These are phyloP conservation scores for Mycalesis mineus DNA, from an alignment of 2,888 invertebrate genomes.

Conservation along the genomic window DNA sequence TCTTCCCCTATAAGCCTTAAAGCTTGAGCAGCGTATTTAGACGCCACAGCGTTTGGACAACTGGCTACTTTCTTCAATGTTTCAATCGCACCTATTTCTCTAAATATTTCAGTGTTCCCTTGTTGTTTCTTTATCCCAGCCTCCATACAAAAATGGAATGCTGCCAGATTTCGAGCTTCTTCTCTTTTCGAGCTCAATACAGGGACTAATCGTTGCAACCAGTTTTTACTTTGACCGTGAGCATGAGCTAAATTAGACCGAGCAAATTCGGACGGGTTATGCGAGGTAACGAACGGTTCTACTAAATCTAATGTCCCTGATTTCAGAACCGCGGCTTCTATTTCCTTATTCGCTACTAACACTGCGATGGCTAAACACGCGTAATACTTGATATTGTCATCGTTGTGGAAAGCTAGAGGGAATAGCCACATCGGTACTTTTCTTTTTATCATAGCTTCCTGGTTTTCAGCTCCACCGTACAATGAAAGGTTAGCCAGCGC, in stretches of 20 bases:
- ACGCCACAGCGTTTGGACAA: constrained; percentile 98
- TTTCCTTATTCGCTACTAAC: constrained; percentile 97
- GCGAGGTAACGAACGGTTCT: constrained; percentile 96
- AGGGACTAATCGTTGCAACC: constrained; percentile 95
- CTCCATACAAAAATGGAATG: constrained; percentile 99
- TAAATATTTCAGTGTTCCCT: constrained; percentile 92
- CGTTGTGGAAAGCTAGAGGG: constrained; percentile 96
- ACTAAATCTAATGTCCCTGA: constrained; percentile 98
- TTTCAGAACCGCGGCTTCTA: constrained; percentile 96
- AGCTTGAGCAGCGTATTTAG: constrained; percentile 97
- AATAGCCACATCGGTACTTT: constrained; percentile 98
- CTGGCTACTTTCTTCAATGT: constrained; percentile 97
- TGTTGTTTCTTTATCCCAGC: constrained; percentile 97
- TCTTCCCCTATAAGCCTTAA: constrained; percentile 95
- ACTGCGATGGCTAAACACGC: constrained; percentile 98
- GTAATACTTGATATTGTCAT: constrained; percentile 98
- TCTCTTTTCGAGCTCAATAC: constrained; percentile 96
- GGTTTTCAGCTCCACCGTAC: constrained; percentile 97
- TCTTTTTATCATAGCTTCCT: constrained; percentile 96
- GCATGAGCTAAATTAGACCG: constrained; percentile 94
- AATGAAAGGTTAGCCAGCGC: constrained; percentile 97
- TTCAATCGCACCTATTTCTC: constrained; percentile 96
- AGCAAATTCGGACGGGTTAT: constrained; percentile 97
- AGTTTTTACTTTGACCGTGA: constrained; percentile 96
- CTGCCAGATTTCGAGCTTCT: constrained; percentile 96